phyloP scores from a whole-genome alignment of 2,797 vertebrate species.

The Micrastur ruficollis region DNA sequence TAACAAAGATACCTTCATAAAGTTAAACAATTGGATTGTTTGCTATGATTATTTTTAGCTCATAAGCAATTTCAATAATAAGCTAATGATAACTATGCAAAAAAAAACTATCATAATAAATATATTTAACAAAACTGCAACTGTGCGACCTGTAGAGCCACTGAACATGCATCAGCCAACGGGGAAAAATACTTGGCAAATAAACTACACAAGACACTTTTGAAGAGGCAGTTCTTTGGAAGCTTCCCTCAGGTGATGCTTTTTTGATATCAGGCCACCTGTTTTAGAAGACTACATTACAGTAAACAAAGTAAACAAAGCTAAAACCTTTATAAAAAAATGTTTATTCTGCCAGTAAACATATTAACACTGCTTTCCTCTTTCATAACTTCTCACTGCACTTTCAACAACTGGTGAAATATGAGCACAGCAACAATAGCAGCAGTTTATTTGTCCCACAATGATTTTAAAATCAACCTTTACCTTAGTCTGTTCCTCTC shows the following conservation, averaged over 20 bases:
- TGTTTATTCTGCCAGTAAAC: background rate
- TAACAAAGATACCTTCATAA: background rate
- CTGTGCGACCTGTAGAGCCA: background rate
- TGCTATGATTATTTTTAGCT: background rate
- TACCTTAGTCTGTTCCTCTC: background rate
- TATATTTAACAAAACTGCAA: background rate
- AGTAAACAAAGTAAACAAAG: background rate
- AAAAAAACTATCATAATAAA: background rate
- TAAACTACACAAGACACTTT: background rate
- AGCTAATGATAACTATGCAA: background rate
- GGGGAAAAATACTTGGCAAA: background rate
- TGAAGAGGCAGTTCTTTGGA: background rate
- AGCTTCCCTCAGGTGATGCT: background rate
- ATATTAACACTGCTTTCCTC: background rate
- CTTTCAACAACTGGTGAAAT: background rate
- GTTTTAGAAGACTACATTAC: background rate
- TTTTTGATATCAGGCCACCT: background rate
- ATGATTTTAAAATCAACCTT: background rate
- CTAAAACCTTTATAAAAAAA: background rate
- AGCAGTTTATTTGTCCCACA: background rate
- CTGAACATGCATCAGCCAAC: background rate
- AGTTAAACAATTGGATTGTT: background rate
- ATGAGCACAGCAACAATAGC: background rate
- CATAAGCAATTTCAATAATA: background rate
- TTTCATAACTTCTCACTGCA: background rate